Base-by-base conservation (phyloP, 2,797 vertebrate genomes). In the Alfaro cultratus region DNA sequence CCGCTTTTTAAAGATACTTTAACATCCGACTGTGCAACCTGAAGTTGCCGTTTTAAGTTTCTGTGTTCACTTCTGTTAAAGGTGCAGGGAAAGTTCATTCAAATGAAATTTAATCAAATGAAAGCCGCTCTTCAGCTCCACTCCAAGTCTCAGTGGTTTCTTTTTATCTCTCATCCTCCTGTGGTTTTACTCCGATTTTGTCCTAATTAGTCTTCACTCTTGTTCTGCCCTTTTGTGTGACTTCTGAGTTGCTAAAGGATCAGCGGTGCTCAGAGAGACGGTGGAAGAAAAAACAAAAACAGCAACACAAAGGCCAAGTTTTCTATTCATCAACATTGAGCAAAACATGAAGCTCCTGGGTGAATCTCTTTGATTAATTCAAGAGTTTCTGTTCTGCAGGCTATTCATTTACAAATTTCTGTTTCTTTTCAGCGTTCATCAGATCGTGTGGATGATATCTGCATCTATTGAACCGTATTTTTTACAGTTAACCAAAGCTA, bases 131-230 rank as follows among this genome's bases (percentile, higher is more conserved):
- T 78, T 67, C 55, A 87, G 78, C 73, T 31, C 80, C 76, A 73
- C 73, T 60, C 29, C 26, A 41, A 76, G 74, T 36, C 82, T 78
- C 74, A 18, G 46, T 77, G 12, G 39, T 72, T 74, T 82, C 80
- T 62, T 74, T 41, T 31, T 82, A 13, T 76, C 85, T 87, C 91
- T 90, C 77, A 88, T 89, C 88, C 84, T 75, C 60, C 16, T 41
- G 1, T 72, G 12, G 64, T 74, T 71, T 72, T 45, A 80, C 73
- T 74, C 87, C 64, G 51, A 80, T 78, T 88, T 78, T 80, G 60
- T 80, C 74, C 85, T 91, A 91, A 94, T 94, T 91, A 92, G 82
- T 85, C 85, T 88, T 57, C 49, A 0, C 78, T 87, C 79, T 88
- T 93, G 80, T 85, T 85, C 79, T 76, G 89, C 73, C 87, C 85